Conservation (phyloP, 2,888 invertebrate genomes). For the Pogonocherus hispidulus region DNA sequence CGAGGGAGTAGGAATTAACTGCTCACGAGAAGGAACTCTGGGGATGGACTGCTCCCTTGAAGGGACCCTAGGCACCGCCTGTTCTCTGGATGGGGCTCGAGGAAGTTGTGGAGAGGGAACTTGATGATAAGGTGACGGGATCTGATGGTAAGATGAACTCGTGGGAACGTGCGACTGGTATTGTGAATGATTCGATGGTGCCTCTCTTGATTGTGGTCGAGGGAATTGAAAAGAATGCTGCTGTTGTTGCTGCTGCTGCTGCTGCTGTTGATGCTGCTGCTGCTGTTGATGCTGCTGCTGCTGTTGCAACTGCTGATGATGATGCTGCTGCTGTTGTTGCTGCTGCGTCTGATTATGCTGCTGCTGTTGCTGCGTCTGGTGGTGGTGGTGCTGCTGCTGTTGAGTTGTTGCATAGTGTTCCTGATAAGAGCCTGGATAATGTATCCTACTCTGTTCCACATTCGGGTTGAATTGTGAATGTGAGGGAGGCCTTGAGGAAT, state of each 20-base stretch:
- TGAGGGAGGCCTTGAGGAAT: slow-evolving; percentile 48
- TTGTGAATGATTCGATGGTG: slow-evolving; percentile 51
- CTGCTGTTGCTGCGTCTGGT: slow-evolving; percentile 48
- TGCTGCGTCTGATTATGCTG: slow-evolving; percentile 29
- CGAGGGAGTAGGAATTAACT: slow-evolving; percentile 46
- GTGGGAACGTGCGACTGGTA: slow-evolving; percentile 52
- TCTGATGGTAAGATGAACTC: slow-evolving; percentile 43
- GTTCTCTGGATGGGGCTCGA: slow-evolving; percentile 50
- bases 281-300: slow-evolving; percentile 39
- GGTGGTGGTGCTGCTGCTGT: slow-evolving; percentile 41
- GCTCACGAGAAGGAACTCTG: slow-evolving; percentile 43
- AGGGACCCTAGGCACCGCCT: slow-evolving; percentile 45
- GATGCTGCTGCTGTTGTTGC: slow-evolving; percentile 34
- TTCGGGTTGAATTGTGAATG: slow-evolving; percentile 47
- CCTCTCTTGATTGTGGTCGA: slow-evolving; percentile 56
- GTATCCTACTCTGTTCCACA: slow-evolving; percentile 39
- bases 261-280: slow-evolving; percentile 26
- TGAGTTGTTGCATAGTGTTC: slow-evolving; percentile 34
- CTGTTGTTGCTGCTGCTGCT: slow-evolving; percentile 49
- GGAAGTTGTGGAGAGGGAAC: slow-evolving; percentile 47
- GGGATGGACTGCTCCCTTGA: slow-evolving; percentile 45
- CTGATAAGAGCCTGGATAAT: slow-evolving; percentile 43
- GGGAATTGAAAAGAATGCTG: slow-evolving; percentile 54
- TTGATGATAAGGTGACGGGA: slow-evolving; percentile 45
- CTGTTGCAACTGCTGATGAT: slow-evolving; percentile 30